Base-by-base conservation (phyloP, 64 coral and sea anemone genomes). In the Stylophora pistillata region DNA sequence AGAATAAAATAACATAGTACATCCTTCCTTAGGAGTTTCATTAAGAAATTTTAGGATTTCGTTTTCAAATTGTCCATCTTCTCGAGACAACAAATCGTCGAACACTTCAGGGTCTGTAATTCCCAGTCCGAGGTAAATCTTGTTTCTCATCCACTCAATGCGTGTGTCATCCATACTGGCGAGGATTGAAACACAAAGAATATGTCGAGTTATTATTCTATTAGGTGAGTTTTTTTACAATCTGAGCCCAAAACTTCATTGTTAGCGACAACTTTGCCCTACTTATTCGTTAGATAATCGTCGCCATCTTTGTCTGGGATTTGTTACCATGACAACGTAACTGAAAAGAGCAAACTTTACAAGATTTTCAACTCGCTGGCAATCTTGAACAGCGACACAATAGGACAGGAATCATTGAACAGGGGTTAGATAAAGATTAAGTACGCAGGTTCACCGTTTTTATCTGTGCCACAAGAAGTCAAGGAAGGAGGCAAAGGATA, bases 111-210 rank as follows among this genome's bases (percentile, higher is more conserved):
- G 87, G 65, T 99, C 97, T 4, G 90, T 83, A 73, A 99, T 99
- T 78, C 94, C 97, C 14, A 99, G 82, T 10, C 93, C 89, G 55
- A 92, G 87, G 73, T 99, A 99, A 27, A 99, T 78, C 74, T 91
- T 89, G 62, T 93, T 95, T 93, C 93, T 85, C 78, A 99, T 90
- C 97, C 97, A 99, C 76, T 99, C 97, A 88, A 99, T 99, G 10
- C 97, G 86, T 68, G 91, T 86, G 73, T 99, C 97, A 77, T 99
- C 97, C 97, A 99, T 99, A 20, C 17, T 91, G 80, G 33, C 80
- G 33, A 64, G 10, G 15, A 16, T 53, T 54, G 53, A 12, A 15
- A 25, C 7, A 63, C 58, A 64, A 65, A 4, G 21, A 53, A 27
- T 27, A 7, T 13, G 2, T 84, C 33, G 69, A 69, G 54, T 47